Percentiles rank a stretch among this genome's conserved stretches.
phyloP scores from a whole-genome alignment of 1,140 invertebrate genomes.

The Leptonema lineaticorne region DNA sequence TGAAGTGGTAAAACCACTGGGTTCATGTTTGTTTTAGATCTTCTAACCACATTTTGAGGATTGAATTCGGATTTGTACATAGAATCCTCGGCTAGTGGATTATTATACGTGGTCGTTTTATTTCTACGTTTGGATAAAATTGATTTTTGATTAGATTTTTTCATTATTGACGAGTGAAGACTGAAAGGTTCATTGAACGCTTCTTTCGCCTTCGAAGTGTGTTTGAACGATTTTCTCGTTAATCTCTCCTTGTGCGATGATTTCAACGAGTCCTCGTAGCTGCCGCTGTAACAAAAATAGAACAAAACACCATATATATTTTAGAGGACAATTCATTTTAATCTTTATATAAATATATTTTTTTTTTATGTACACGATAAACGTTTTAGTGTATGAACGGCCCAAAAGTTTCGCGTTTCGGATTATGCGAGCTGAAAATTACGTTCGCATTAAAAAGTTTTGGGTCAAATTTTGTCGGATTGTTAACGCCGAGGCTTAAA shows the following conservation, averaged over 20 bases:
- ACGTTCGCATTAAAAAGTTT: background rate
- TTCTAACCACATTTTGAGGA: slow-evolving; percentile 23
- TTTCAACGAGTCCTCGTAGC: slow-evolving; percentile 67
- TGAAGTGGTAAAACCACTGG: slow-evolving; percentile 21
- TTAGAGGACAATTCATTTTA: background rate
- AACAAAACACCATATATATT: background rate
- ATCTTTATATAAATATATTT: too few species aligned
- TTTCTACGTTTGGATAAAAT: slow-evolving; percentile 25
- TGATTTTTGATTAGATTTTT: slow-evolving; percentile 29
- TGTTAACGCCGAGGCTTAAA: too few species aligned
- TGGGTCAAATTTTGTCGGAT: background rate
- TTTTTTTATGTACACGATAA: background rate
- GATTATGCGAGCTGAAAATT: too few species aligned
- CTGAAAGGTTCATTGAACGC: slow-evolving; percentile 29
- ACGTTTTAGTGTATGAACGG: background rate
- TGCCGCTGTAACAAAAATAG: slow-evolving; percentile 53
- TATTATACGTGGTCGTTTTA: slow-evolving; percentile 17
- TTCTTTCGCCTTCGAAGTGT: slow-evolving; percentile 20
- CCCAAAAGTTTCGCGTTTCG: background rate
- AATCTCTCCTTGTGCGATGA: slow-evolving; percentile 44
- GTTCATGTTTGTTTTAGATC: slow-evolving; percentile 26
- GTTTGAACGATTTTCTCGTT: slow-evolving; percentile 33
- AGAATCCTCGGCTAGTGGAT: slow-evolving; percentile 18
- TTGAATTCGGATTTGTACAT: slow-evolving; percentile 25
- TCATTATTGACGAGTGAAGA: slow-evolving; percentile 33